Percentiles rank a stretch among this genome's conserved stretches.
Evolutionary conservation across 2,888 invertebrate genomes (phyloP).

Genomic region (Calliscelio sp.): DNA sequence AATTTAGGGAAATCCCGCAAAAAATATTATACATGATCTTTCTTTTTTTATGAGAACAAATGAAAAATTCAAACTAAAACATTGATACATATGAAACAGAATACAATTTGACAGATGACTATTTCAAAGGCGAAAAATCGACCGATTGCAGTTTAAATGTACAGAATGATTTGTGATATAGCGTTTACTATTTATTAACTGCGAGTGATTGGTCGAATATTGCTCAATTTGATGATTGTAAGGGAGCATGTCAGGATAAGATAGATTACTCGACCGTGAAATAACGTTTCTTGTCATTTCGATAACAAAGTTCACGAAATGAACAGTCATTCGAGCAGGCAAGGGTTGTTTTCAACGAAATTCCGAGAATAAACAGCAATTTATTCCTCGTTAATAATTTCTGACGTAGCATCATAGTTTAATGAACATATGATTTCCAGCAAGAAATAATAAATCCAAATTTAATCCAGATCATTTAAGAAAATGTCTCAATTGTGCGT

Average conservation of each 20-base stretch:
- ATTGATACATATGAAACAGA: too few relatives aligned
- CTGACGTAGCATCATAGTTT: too few relatives aligned
- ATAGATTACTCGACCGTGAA: neutral
- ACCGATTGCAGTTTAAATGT: neutral
- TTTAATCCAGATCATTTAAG: neutral
- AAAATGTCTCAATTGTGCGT: neutral
- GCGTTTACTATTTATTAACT: neutral
- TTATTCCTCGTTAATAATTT: neutral
- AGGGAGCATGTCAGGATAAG: neutral
- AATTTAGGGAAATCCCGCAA: too few relatives aligned
- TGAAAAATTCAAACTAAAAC: too few relatives aligned
- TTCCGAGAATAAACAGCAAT: neutral
- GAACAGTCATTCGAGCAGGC: neutral
- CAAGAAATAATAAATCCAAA: too few relatives aligned
- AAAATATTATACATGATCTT: too few relatives aligned
- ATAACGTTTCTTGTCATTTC: constrained; percentile 1
- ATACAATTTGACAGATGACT: too few relatives aligned
- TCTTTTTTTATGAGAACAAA: too few relatives aligned
- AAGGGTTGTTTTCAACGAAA: neutral
- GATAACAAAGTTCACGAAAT: constrained; percentile 5
- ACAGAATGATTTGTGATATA: neutral
- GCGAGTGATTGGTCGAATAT: neutral
- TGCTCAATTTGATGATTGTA: neutral
- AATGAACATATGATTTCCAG: too few relatives aligned
- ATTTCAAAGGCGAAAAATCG: too few relatives aligned